These are phyloP conservation scores for Chlamydotis undulata DNA, from an alignment of 2,113 vertebrate genomes.

Conservation along the genomic window DNA sequence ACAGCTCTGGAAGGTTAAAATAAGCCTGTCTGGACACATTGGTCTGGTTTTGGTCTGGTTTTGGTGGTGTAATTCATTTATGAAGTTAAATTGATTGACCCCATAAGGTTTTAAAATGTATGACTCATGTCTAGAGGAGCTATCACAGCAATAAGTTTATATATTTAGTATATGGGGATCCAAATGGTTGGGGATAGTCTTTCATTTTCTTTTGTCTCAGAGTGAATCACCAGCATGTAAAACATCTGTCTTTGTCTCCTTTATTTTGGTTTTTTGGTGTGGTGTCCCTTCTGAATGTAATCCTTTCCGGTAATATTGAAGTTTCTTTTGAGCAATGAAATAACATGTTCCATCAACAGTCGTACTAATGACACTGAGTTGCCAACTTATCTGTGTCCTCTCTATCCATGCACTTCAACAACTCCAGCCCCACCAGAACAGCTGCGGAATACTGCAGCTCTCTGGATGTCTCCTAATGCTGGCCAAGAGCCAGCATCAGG, in stretches of 20 bases:
- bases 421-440: background rate
- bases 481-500: background rate
- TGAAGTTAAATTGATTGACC: conserved; percentile 32
- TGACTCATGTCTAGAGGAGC: conserved; percentile 64
- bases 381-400: background rate
- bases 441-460: background rate
- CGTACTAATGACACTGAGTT: background rate
- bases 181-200: conserved; percentile 5
- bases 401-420: background rate
- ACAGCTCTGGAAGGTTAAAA: conserved; percentile 41
- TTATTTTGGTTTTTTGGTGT: background rate
- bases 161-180: conserved; percentile 6
- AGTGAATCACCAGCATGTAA: conserved; percentile 20
- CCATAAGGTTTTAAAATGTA: conserved; percentile 43
- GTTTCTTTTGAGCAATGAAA: conserved; percentile 17
- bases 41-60: conserved; percentile 52
- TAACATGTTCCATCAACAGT: conserved; percentile 42
- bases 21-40: background rate
- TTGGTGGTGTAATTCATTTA: conserved; percentile 47
- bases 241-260: background rate
- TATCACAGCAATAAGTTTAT: conserved; percentile 21
- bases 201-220: conserved; percentile 40
- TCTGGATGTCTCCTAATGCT: background rate
- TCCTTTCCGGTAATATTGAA: background rate
- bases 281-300: background rate